A percentile compares a stretch with the other conserved stretches of the same genome.
phyloP scores from a whole-genome alignment of 2,797 vertebrate genomes.

The Limosa lapponica region DNA sequence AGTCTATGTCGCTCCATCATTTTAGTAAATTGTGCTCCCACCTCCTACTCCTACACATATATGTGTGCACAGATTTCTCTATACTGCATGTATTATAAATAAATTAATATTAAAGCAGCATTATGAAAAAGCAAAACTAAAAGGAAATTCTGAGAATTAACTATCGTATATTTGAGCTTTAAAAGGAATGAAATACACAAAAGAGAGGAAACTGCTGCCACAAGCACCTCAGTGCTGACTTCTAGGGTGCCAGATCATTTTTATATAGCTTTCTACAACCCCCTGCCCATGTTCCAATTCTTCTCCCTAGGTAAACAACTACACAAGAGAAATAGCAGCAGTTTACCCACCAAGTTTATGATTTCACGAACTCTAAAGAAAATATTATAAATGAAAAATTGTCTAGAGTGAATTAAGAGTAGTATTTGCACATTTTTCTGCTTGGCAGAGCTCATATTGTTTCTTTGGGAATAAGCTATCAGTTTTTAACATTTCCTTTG shows the following conservation, averaged over 20 bases:
- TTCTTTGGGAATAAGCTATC: conserved; percentile 73
- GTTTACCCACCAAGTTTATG: background rate
- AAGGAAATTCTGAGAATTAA: background rate
- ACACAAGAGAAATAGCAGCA: conserved; percentile 35
- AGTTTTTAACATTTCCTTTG: conserved; percentile 61
- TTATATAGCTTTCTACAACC: background rate
- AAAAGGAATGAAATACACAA: background rate
- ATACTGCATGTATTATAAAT: background rate
- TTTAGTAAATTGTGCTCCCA: background rate
- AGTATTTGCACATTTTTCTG: conserved; percentile 65
- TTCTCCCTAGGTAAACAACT: background rate
- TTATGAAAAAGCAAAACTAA: background rate
- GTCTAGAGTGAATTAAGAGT: conserved; percentile 70
- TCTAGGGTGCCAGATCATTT: conserved; percentile 8
- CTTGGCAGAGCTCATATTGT: conserved; percentile 47
- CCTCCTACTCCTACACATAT: background rate
- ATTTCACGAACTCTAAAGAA: conserved; percentile 62
- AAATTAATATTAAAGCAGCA: conserved; percentile 9
- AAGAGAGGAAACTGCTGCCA: background rate
- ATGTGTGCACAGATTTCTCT: background rate
- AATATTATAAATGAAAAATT: conserved; percentile 53
- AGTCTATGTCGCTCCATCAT: background rate
- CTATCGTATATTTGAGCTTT: background rate
- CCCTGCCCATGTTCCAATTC: background rate
- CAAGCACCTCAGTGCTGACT: background rate